A percentile compares a stretch with the other conserved stretches of the same genome.
Evolutionary conservation across 2,113 vertebrate genomes (phyloP).

Genomic region (Channa argus): DNA sequence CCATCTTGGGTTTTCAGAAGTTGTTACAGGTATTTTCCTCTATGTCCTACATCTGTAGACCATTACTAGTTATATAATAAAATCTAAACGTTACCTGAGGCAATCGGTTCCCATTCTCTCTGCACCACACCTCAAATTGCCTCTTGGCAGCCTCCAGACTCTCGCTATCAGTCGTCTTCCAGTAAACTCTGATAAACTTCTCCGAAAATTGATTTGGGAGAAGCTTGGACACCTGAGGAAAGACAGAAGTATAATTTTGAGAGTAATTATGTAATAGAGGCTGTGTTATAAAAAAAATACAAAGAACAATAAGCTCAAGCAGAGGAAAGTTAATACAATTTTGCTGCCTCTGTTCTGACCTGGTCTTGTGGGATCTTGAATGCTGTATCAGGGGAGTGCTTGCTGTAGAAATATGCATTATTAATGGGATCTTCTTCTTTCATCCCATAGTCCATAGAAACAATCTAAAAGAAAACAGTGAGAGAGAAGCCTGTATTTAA

Average conservation of each 20-base stretch:
- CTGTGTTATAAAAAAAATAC: background rate
- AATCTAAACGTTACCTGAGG: no score
- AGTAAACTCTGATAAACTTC: constrained; percentile 87
- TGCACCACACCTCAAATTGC: constrained; percentile 85
- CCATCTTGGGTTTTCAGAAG: no score
- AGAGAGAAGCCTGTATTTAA: no score
- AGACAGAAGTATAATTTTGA: background rate
- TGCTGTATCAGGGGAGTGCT: no score
- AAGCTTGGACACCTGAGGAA: constrained; percentile 86
- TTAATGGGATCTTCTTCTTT: no score
- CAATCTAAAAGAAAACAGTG: no score
- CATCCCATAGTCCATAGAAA: no score
- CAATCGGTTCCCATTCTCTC: constrained; percentile 74
- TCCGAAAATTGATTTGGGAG: constrained; percentile 84
- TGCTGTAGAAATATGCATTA: no score
- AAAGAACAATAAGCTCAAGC: background rate
- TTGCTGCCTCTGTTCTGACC: background rate
- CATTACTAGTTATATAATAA: no score
- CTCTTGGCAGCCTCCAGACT: constrained; percentile 75
- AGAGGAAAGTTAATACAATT: background rate
- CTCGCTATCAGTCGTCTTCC: constrained; percentile 68
- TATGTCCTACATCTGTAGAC: no score
- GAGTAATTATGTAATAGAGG: background rate
- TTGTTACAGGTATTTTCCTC: no score
- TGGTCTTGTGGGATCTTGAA: no score